These are phyloP conservation scores for Cyclura pinguis DNA, from an alignment of 2,797 vertebrate species.

Conservation along the genomic window DNA sequence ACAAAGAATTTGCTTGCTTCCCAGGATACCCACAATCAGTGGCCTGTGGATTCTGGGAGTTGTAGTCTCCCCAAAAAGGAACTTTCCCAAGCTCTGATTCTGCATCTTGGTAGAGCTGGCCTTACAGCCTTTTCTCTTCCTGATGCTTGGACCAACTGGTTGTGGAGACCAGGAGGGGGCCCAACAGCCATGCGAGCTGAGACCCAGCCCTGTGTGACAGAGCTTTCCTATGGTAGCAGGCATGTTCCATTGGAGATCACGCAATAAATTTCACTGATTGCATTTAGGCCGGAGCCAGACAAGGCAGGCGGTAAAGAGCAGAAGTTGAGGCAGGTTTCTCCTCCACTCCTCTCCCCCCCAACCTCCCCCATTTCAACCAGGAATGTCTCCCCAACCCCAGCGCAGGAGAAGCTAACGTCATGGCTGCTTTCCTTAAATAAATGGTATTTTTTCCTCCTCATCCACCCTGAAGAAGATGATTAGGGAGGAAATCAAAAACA, in stretches of 20 bases:
- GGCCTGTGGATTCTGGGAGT: too few relatives aligned
- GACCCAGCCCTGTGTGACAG: not conserved
- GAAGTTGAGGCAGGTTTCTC: conserved; percentile 29
- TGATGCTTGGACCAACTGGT: not conserved
- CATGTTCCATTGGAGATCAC: not conserved
- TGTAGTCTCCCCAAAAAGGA: too few relatives aligned
- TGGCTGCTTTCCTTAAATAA: conserved; percentile 55
- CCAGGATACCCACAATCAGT: too few relatives aligned
- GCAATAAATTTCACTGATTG: not conserved
- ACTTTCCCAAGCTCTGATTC: too few relatives aligned
- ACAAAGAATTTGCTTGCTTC: too few relatives aligned
- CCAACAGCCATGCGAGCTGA: not conserved
- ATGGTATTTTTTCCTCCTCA: conserved; percentile 49
- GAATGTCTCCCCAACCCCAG: conserved; percentile 18
- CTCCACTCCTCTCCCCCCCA: fast-evolving
- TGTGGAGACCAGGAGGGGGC: not conserved
- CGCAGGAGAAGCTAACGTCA: conserved; percentile 24
- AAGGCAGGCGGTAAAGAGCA: not conserved
- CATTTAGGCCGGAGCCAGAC: not conserved
- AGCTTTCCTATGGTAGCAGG: not conserved
- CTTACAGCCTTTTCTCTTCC: too few relatives aligned
- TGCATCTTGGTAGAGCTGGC: too few relatives aligned
- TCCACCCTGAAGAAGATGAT: conserved; percentile 40
- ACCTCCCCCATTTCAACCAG: conserved; percentile 9
- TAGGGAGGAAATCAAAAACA: conserved; percentile 57